Base-by-base conservation (phyloP, 2,113 vertebrate species). In the Diadophis punctatus region DNA sequence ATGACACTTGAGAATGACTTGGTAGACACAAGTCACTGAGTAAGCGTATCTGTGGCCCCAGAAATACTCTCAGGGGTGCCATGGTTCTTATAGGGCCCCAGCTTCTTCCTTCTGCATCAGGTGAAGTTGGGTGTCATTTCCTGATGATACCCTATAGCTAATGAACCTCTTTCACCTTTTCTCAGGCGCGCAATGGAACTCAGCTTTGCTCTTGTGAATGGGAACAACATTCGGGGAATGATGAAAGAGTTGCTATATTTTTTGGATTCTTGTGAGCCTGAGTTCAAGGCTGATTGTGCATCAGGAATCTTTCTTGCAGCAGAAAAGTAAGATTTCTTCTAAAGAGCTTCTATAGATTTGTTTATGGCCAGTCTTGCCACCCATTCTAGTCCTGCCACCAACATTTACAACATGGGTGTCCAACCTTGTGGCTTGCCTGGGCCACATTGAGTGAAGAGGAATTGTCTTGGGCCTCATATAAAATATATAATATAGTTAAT, bases 241-340 rank as follows among this genome's bases (percentile, higher is more conserved):
- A 99, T 99, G 99, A 99, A 99, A 96, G 99, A 99, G 96, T 97
- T 99, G 94, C 98, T 99, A 90, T 99, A 99, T 97, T 99, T 99
- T 97, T 97, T 99, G 96, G 99, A 99, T 97, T 99, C 99, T 8
- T 99, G 99, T 97, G 99, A 99, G 97, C 99, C 99, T 25, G 99
- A 99, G 95, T 99, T 99, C 98, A 99, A 99, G 97, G 98, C 99
- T 27, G 99, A 99, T 96, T 99, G 99, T 96, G 99, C 99, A 92
- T 99, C 99, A 52, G 99, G 99, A 96, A 98, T 99, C 97, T 99
- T 99, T 97, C 98, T 99, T 96, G 98, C 99, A 95, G 99, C 99
- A 96, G 99, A 99, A 96, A 99, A 99, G 99, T 99, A 99, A 95
- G 98, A 89, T 2, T 8, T 94, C 84, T 93, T 95, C 84, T 93